Conservation (phyloP, 2,797 vertebrate genomes). For the Clarias platycephalus region DNA sequence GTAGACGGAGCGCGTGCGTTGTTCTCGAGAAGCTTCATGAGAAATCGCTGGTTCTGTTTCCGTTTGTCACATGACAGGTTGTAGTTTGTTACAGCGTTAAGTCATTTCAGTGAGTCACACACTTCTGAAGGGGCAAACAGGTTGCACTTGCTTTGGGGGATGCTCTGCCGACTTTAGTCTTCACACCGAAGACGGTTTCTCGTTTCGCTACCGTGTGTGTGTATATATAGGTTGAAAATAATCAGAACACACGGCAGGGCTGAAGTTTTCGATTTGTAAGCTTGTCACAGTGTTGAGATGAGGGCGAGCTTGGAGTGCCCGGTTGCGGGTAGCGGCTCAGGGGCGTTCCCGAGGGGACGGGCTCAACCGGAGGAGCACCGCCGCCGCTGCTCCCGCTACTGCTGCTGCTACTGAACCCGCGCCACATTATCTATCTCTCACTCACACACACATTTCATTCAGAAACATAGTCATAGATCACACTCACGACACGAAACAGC, state of each 20-base stretch:
- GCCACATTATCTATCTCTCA: neutral
- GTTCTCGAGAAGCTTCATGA: neutral
- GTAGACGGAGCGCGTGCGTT: neutral
- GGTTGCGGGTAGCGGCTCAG: conserved; percentile 74
- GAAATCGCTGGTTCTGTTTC: neutral
- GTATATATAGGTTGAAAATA: too few relatives aligned
- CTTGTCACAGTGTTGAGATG: conserved; percentile 64
- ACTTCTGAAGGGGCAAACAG: neutral
- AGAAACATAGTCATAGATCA: neutral
- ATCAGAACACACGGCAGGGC: neutral
- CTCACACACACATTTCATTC: neutral
- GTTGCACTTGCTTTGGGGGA: neutral
- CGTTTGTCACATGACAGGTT: conserved; percentile 9
- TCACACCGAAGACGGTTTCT: too few relatives aligned
- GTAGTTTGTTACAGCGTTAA: neutral
- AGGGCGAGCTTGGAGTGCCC: conserved; percentile 66
- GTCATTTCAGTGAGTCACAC: conserved; percentile 2
- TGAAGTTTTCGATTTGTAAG: conserved; percentile 4
- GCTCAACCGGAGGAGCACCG: conserved; percentile 62
- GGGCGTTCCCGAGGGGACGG: conserved; percentile 78
- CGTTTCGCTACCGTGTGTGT: too few relatives aligned
- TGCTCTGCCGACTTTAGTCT: neutral
- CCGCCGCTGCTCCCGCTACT: conserved; percentile 54
- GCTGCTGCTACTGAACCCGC: neutral
- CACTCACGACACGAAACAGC: neutral